A percentile compares a stretch with the other conserved stretches of the same genome.
Conservation (phyloP, 2,113 vertebrate species). For the Spermophilus dauricus region DNA sequence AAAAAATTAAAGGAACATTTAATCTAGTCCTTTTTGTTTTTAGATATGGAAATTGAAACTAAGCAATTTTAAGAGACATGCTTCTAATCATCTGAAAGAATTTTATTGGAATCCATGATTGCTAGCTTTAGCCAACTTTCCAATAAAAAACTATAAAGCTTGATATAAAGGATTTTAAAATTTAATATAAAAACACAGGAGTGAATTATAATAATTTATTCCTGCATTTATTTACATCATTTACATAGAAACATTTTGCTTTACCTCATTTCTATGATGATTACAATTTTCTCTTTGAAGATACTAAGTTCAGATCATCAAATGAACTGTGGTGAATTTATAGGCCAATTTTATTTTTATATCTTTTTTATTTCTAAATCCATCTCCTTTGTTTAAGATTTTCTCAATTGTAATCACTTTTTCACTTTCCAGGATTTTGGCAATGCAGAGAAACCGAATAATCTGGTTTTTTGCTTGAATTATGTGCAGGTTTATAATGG, state of each 20-base stretch:
- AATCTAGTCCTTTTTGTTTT: background rate
- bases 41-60: background rate
- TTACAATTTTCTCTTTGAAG: background rate
- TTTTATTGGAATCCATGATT: background rate
- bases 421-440: background rate
- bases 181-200: background rate
- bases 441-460: conserved; percentile 52
- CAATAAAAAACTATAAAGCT: background rate
- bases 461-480: conserved; percentile 19
- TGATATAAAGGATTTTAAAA: background rate
- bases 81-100: background rate
- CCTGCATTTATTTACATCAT: background rate
- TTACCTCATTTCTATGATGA: background rate
- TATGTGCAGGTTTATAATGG: conserved; percentile 65
- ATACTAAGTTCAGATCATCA: background rate
- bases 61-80: background rate
- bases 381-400: background rate
- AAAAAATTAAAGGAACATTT: background rate
- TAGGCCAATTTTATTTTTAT: background rate
- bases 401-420: conserved; percentile 36
- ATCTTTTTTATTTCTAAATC: background rate
- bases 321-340: background rate
- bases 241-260: background rate
- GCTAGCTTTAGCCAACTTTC: background rate
- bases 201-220: background rate